Evolutionary conservation across 2,888 invertebrate species (phyloP), one percentile per base, ranked within the genome.

Genomic region (Epirrhoe alternata): DNA sequence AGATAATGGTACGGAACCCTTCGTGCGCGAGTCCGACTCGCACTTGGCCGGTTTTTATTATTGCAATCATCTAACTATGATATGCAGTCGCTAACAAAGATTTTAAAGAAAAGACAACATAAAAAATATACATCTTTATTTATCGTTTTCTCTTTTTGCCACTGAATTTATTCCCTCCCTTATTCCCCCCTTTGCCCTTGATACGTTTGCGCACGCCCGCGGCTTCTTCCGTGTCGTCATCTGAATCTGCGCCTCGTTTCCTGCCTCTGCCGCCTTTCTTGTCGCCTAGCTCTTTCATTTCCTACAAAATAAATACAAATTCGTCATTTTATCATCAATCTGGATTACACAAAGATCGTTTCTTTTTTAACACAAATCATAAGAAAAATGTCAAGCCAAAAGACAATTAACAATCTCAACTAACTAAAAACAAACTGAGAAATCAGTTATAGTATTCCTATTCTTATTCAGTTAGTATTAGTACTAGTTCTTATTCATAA

Each of bases 171-270:
- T 66, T 66, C 17, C 81, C 82, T 7, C 85, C 87, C 38, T 89
- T 89, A 60, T 63, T 55, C 33, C 80, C 82, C 8, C 67, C 67
- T 54, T 86, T 87, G 52, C 94, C 94, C 82, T 96, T 96, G 76
- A 97, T 92, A 50, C 97, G 94, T 78, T 97, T 96, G 65, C 97
- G 94, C 52, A 97, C 96, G 4, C 97, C 97, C 0, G 94, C 88
- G 45, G 97, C 96, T 75, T 95, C 95, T 86, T 98, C 98, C 0
- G 97, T 97, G 84, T 97, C 97, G 83, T 97, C 97, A 67, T 96
- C 96, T 2, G 95, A 95, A 66, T 94, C 94, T 0, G 80, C 86
- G 71, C 86, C 90, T 14, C 90, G 90, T 24, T 94, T 94, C 76
- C 87, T 94, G 72, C 94, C 94, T 74, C 94, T 95, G 0, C 88